Evolutionary conservation across 2,797 vertebrate genomes (phyloP).

Genomic region (Petrocephalus sullivani): DNA sequence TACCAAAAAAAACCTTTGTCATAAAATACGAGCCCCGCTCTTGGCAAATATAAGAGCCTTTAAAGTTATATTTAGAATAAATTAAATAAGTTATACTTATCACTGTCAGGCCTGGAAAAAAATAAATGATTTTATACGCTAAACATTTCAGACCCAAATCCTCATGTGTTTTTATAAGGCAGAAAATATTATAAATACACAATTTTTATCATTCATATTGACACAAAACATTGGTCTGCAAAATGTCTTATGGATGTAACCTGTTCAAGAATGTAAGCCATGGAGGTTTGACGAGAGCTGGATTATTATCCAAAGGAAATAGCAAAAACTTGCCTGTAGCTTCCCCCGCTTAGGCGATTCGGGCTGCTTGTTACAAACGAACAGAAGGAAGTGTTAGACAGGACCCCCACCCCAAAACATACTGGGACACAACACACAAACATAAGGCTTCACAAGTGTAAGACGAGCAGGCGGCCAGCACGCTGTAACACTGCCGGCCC

Average conservation of each 20-base stretch:
- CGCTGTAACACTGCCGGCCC: background rate
- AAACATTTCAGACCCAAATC: background rate
- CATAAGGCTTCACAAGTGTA: background rate
- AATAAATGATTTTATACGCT: background rate
- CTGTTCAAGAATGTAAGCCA: background rate
- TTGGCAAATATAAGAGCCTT: background rate
- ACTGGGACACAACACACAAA: constrained; percentile 43
- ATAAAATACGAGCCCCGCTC: background rate
- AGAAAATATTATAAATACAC: background rate
- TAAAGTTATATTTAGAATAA: background rate
- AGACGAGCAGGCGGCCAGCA: background rate
- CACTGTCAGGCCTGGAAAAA: background rate
- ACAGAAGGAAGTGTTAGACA: constrained; percentile 64
- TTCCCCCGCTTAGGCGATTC: constrained; percentile 88
- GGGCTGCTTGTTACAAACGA: constrained; percentile 83
- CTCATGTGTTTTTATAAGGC: background rate
- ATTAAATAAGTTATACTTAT: background rate
- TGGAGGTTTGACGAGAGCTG: background rate
- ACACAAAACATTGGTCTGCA: background rate
- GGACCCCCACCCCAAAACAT: constrained; percentile 17
- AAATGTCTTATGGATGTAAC: background rate
- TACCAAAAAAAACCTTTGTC: background rate
- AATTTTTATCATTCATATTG: background rate
- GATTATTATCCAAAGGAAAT: background rate
- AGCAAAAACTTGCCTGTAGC: constrained; percentile 79